Base-by-base conservation (phyloP, 2,888 invertebrate genomes). In the Tetheella fluctuosa region DNA sequence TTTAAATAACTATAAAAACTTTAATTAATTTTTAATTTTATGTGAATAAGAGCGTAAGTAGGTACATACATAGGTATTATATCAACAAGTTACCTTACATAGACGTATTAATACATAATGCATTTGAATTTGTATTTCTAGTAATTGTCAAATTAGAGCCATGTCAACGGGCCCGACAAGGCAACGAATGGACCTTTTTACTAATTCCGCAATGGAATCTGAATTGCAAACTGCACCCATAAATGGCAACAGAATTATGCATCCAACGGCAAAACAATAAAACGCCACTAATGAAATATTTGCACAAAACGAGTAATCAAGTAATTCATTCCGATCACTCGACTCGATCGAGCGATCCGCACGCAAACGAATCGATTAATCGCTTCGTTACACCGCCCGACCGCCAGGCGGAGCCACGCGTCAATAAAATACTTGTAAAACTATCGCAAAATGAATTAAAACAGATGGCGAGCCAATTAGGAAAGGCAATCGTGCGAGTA, bases 371-470 rank as follows among this genome's bases (percentile, higher is more conserved):
- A 91, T 93, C 93, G 92, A 90, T 92, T 91, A 91, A 88, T 83
- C 90, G 92, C 80, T 86, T 84, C 82, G 90, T 87, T 90, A 85
- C 90, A 82, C 85, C 80, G 74, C 63, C 72, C 79, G 79, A 72
- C 83, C 87, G 84, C 86, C 89, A 89, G 91, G 89, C 90, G 91
- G 92, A 89, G 92, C 90, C 89, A 88, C 89, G 87, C 88, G 86
- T 91, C 92, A 90, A 89, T 92, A 91, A 91, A 92, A 91, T 91
- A 90, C 92, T 90, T 92, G 92, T 92, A 91, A 91, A 93, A 91
- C 92, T 92, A 92, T 92, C 90, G 91, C 91, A 81, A 90, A 91
- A 90, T 92, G 92, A 93, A 93, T 93, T 91, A 89, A 91, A 91
- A 90, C 92, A 91, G 88, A 92, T 91, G 91, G 87, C 81, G 86